Conservation (phyloP, 2,888 invertebrate genomes). For the Xestia c-nigrum region DNA sequence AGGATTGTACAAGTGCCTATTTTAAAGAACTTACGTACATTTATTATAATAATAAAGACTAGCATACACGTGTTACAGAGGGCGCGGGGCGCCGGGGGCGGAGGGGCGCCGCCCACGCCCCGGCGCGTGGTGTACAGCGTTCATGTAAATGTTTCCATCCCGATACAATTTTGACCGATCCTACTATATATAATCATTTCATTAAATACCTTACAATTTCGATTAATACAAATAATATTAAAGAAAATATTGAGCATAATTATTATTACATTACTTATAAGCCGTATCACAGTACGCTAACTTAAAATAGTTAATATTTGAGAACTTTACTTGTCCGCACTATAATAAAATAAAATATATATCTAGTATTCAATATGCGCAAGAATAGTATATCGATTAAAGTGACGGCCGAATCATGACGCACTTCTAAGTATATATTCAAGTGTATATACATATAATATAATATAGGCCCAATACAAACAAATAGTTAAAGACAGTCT, state of each 20-base stretch:
- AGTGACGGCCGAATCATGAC: constrained; percentile 44
- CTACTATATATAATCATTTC: constrained; percentile 63
- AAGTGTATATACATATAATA: constrained; percentile 27
- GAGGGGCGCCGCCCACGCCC: not conserved
- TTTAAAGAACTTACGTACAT: constrained; percentile 78
- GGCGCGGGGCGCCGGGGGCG: constrained; percentile 21
- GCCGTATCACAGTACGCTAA: constrained; percentile 89
- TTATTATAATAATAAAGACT: constrained; percentile 89
- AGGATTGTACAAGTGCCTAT: constrained; percentile 76
- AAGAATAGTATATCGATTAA: constrained; percentile 42
- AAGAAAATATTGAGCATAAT: constrained; percentile 86
- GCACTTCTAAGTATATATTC: constrained; percentile 53
- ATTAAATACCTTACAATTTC: constrained; percentile 74
- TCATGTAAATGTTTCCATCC: constrained; percentile 55
- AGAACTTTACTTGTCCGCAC: constrained; percentile 66
- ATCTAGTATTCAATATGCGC: constrained; percentile 54
- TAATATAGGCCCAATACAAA: constrained; percentile 74
- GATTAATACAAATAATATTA: constrained; percentile 77
- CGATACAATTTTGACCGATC: constrained; percentile 54
- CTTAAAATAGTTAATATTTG: constrained; percentile 77
- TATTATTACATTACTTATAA: constrained; percentile 78
- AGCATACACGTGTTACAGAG: constrained; percentile 86
- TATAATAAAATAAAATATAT: constrained; percentile 51
- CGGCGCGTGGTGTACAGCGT: constrained; percentile 5
- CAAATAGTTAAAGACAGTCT: constrained; percentile 70